Percentiles rank a stretch among this genome's conserved stretches.
phyloP scores from a whole-genome alignment of 2,797 vertebrate genomes.

The Macrochelys suwanniensis region DNA sequence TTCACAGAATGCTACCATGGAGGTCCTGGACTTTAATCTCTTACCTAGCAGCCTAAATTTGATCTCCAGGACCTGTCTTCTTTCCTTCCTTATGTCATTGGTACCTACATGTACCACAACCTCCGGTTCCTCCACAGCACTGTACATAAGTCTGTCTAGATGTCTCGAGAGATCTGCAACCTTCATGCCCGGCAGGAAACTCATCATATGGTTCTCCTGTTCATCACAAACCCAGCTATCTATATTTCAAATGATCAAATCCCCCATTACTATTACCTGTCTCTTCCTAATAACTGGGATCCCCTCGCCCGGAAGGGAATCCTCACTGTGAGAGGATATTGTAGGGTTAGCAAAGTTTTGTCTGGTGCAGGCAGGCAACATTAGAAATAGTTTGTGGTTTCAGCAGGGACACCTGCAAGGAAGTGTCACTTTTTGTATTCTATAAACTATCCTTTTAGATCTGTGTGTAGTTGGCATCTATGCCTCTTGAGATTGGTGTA shows the following conservation, averaged over 20 bases:
- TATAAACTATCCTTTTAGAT: conserved; percentile 67
- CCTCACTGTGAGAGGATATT: neutral
- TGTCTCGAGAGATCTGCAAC: neutral
- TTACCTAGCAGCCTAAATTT: neutral
- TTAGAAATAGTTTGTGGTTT: conserved; percentile 22
- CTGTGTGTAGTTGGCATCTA: conserved; percentile 74
- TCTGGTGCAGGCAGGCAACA: neutral
- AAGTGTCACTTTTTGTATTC: conserved; percentile 26
- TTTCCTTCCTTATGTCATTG: neutral
- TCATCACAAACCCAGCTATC: neutral
- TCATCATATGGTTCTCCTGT: neutral
- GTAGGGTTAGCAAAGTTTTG: conserved; percentile 37
- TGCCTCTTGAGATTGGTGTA: conserved; percentile 63
- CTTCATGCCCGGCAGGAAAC: neutral
- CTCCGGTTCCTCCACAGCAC: neutral
- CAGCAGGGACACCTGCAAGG: conserved; percentile 34
- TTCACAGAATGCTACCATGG: neutral
- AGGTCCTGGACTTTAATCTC: neutral
- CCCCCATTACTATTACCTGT: neutral
- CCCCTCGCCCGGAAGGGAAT: neutral
- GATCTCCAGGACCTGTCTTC: neutral
- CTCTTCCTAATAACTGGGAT: neutral
- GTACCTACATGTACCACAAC: neutral
- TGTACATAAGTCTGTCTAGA: neutral
- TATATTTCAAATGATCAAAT: neutral